A percentile compares a stretch with the other conserved stretches of the same genome.
These are phyloP conservation scores for Drosophila watanabei DNA, from an alignment of 1,140 invertebrate species.

Conservation along the genomic window DNA sequence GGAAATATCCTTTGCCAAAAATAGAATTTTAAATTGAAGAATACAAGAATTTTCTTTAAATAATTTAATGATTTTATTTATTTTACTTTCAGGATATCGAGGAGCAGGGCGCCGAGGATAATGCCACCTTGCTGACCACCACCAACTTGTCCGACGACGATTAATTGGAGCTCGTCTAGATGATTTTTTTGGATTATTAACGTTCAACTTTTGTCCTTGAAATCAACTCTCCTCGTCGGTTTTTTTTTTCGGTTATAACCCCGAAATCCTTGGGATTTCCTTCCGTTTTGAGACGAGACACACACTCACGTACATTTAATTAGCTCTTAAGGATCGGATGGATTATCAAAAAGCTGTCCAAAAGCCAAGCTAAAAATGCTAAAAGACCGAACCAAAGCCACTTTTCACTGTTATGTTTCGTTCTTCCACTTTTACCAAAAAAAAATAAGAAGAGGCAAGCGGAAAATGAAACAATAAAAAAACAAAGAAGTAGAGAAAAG, in stretches of 20 bases:
- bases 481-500: constrained; percentile 18
- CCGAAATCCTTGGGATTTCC: constrained; percentile 8
- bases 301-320: constrained; percentile 8
- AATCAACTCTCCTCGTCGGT: neutral
- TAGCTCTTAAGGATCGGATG: constrained; percentile 10
- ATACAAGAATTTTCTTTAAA: neutral
- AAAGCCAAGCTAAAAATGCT: constrained; percentile 48
- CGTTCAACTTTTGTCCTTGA: neutral
- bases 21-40: too few relatives aligned
- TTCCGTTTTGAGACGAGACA: constrained; percentile 12
- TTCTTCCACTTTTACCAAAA: constrained; percentile 9
- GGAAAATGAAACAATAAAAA: constrained; percentile 53
- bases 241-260: constrained; percentile 1
- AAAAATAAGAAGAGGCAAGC: constrained; percentile 8
- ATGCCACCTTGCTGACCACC: constrained; percentile 81
- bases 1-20: too few relatives aligned
- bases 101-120: constrained; percentile 81
- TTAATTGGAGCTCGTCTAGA: constrained; percentile 50
- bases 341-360: constrained; percentile 28
- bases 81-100: constrained; percentile 69
- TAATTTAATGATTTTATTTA: neutral
- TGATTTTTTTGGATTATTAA: constrained; percentile 1
- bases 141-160: constrained; percentile 84
- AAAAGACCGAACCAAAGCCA: constrained; percentile 33
- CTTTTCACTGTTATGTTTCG: constrained; percentile 72